Evolutionary conservation across 2,113 vertebrate species (phyloP).

Genomic region (Zapus hudsonius): DNA sequence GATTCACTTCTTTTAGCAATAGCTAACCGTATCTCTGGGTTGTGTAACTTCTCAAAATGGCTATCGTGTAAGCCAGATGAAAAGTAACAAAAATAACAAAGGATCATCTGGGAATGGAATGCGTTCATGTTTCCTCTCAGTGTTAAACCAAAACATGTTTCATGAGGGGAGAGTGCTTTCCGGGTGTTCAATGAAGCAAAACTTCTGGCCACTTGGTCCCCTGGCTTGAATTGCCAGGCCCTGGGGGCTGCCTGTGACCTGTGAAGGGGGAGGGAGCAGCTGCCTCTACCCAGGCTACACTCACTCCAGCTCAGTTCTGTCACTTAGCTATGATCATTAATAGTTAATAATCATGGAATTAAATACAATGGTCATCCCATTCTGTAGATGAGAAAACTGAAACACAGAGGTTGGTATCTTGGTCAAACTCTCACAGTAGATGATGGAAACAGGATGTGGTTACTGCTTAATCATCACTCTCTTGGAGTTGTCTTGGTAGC

Average conservation of each 20-base stretch:
- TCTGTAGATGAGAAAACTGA: conserved; percentile 47
- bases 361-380: background rate
- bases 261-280: background rate
- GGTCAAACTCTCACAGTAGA: background rate
- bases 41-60: conserved; percentile 77
- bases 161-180: conserved; percentile 12
- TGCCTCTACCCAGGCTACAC: background rate
- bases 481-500: background rate
- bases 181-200: background rate
- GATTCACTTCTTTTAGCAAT: conserved; percentile 71
- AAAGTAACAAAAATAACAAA: conserved; percentile 64
- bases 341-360: conserved; percentile 10
- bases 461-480: conserved; percentile 1
- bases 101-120: background rate
- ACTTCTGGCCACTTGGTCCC: background rate
- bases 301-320: background rate
- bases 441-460: background rate
- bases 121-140: background rate
- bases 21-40: conserved; percentile 68
- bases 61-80: conserved; percentile 56
- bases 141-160: conserved; percentile 3
- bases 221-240: background rate
- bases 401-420: background rate
- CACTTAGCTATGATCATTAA: background rate
- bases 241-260: background rate